Percentiles rank a stretch among this genome's conserved stretches.
Conservation (phyloP, 2,797 vertebrate genomes). For the Salarias fasciatus region DNA sequence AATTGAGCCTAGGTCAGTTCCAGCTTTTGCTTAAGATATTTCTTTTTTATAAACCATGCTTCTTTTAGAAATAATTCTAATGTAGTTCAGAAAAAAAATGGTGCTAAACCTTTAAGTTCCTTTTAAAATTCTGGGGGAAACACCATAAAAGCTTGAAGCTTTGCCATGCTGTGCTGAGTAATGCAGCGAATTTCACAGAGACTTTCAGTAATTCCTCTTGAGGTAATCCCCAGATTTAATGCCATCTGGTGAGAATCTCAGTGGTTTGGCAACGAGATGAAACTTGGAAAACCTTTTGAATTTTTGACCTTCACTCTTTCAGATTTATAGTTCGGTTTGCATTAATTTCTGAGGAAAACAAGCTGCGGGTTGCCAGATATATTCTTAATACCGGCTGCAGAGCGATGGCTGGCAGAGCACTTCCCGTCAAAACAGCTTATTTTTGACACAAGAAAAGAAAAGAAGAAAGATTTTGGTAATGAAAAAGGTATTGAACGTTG, state of each 20-base stretch:
- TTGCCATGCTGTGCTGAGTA: constrained; percentile 17
- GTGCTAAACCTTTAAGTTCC: not conserved
- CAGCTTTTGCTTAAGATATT: too few species aligned
- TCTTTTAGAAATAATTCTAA: too few species aligned
- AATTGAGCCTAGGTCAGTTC: too few species aligned
- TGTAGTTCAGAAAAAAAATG: not conserved
- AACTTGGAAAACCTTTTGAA: constrained; percentile 29
- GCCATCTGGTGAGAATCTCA: constrained; percentile 46
- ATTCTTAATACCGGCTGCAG: not conserved
- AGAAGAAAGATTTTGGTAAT: not conserved
- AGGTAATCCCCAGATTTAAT: constrained; percentile 40
- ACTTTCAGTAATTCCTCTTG: constrained; percentile 43
- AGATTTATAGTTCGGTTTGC: constrained; percentile 24
- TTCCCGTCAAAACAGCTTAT: not conserved
- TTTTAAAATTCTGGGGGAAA: constrained; percentile 11
- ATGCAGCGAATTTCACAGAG: constrained; percentile 22
- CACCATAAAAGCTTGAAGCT: constrained; percentile 18
- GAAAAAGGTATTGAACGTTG: not conserved
- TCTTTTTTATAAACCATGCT: too few species aligned
- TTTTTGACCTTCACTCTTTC: constrained; percentile 22
- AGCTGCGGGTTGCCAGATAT: not conserved
- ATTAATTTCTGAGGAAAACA: constrained; percentile 3
- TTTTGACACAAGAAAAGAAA: not conserved
- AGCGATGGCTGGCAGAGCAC: not conserved
- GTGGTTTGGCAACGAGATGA: constrained; percentile 26